Evolutionary conservation across 1,140 invertebrate species (phyloP).

Genomic region (Musca vetustissima): DNA sequence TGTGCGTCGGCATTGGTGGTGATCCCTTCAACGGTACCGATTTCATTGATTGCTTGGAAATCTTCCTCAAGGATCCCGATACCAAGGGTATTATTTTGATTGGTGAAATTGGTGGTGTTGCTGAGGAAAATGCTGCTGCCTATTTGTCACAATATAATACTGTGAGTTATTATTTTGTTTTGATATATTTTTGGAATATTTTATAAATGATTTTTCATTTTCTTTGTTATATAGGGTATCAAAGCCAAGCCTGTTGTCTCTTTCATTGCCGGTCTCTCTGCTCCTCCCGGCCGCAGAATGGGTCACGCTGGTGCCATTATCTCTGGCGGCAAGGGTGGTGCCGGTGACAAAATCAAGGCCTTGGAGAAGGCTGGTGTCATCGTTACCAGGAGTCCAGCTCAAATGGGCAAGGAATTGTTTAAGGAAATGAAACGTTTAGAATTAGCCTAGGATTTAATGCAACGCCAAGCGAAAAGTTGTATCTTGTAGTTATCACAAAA

Average conservation of each 20-base stretch:
- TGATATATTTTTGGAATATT: constrained; percentile 2
- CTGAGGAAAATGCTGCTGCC: constrained; percentile 96
- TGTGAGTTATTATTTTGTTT: too few relatives aligned
- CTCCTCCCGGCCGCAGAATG: constrained; percentile 97
- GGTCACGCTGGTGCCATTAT: constrained; percentile 99
- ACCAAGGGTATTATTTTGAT: constrained; percentile 98
- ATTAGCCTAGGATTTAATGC: constrained; percentile 44
- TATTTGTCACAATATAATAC: constrained; percentile 90
- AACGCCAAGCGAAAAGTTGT: constrained; percentile 20
- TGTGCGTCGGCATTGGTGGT: constrained; percentile 98
- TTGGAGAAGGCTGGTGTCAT: constrained; percentile 89
- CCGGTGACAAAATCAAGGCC: constrained; percentile 97
- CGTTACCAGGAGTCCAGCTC: constrained; percentile 93
- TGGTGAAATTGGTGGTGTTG: constrained; percentile 98
- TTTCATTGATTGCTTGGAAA: constrained; percentile 98
- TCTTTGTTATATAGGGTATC: constrained; percentile 65
- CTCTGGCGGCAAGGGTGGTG: constrained; percentile 96
- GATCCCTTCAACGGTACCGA: constrained; percentile 99
- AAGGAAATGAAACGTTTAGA: constrained; percentile 80
- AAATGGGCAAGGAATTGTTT: constrained; percentile 88
- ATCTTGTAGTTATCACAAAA: not conserved
- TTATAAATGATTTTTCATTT: not conserved
- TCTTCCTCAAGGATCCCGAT: constrained; percentile 90
- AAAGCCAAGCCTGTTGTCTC: constrained; percentile 98
- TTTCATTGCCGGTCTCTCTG: constrained; percentile 97